Evolutionary conservation across 2,888 invertebrate species (phyloP), one percentile per base, ranked within the genome.

Genomic region (Lepetodrilus schrolli): DNA sequence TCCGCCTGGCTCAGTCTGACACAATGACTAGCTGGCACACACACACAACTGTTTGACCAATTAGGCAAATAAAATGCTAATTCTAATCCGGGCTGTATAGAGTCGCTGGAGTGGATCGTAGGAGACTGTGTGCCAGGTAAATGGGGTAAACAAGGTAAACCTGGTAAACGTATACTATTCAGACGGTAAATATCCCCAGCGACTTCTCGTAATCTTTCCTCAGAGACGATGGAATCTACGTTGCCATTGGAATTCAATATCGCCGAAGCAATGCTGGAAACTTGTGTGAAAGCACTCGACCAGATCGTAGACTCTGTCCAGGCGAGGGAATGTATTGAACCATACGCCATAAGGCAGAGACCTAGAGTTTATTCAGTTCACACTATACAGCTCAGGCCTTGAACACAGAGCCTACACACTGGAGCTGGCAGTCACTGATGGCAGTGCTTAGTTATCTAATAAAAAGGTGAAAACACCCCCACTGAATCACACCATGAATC

Each of bases 201-300:
- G 17, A 58, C n/a, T 58, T 58, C 58, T 17, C 34, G 58, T 30
- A 58, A 30, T 7, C 58, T 58, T 58, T 58, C 58, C 34, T 58
- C 58, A 58, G 26, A 43, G 4, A 43, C 17, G 4, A 58, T n/a
- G 34, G 58, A 58, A 30, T 17, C 34, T 17, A 10, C 26, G 17
- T 5, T 58, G 26, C 34, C n/a, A 17, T 58, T 26, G 58, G 13
- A 30, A 2, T 26, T 30, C 34, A 58, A 23, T 30, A 58, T 58
- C 26, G 26, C 58, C 10, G 26, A 23, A 30, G 58, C 58, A 26
- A 58, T 58, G 58, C 17, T 30, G 7, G 58, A 58, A 58, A 58
- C 58, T 30, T 58, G 58, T 17, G 13, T 13, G 30, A 30, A 58
- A 58, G 58, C 58, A 26, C 26, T 58, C 10, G 58, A 58, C 58